Base-by-base conservation (phyloP, 2,113 vertebrate species). In the Lepisosteus osseus region DNA sequence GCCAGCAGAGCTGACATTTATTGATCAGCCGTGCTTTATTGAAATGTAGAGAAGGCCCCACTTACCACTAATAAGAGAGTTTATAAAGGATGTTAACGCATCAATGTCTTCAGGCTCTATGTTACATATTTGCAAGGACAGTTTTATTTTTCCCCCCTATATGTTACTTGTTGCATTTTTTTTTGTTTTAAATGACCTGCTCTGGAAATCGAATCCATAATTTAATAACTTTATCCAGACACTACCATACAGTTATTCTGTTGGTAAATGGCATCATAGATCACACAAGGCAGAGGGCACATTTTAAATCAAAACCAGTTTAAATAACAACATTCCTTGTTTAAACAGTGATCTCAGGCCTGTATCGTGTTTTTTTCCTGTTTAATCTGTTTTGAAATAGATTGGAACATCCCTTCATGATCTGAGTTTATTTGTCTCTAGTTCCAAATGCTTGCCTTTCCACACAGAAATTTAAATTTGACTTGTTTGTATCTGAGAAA, bases 1-100 rank as follows among this genome's bases (percentile, higher is more conserved):
- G 66, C 71, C 61, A 80, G 76, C 69, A 67, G 55, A 64, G n/a
- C 59, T 79, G 76, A 79, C 74, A 76, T 75, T 68, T 80, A 81
- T 83, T 83, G 79, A 78, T 83, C 76, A 69, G 54, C 47, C 44
- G 14, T 77, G 56, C 70, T 80, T 76, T 83, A 77, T 69, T 80
- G 76, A 80, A 83, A 83, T 76, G 70, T 77, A 79, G 74, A 76
- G 61, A 61, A 72, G 74, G 41, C 66, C 68, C 69, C 72, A 69
- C 70, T 71, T 77, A 78, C 63, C 51, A 65, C 72, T 72, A 78
- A 77, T 76, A 76, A 77, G 65, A 74, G 61, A 61, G 29, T 79
- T 79, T 79, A 78, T 74, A 76, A 79, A 73, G 65, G 70, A 73
- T 76, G 51, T 69, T 76, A 74, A 57, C 56, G 67, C 74, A 68